Evolutionary conservation across 64 coral and sea anemone species (phyloP).

Genomic region (Pocillopora damicornis): DNA sequence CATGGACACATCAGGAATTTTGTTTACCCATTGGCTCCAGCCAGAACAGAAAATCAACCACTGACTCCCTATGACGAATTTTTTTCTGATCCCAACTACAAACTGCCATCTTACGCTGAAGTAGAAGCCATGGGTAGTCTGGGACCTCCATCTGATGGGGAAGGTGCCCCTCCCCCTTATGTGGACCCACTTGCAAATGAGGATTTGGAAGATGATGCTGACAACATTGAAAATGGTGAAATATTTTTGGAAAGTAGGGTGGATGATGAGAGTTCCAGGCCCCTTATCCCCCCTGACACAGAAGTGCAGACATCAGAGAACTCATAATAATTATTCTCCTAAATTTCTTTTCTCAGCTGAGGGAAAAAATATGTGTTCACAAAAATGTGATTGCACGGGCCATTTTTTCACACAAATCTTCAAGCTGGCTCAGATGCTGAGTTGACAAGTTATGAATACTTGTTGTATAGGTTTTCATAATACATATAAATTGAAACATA

Average conservation of each 20-base stretch:
- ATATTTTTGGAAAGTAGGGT: not conserved
- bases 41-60: not conserved
- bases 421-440: too few species aligned
- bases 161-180: slow-evolving; percentile 57
- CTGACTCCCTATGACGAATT: not conserved
- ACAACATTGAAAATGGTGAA: not conserved
- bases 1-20: slow-evolving; percentile 28
- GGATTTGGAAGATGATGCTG: slow-evolving; percentile 6
- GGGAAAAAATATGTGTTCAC: too few species aligned
- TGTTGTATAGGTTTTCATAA: too few species aligned
- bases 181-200: slow-evolving; percentile 29
- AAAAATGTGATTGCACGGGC: too few species aligned
- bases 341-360: too few species aligned
- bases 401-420: too few species aligned
- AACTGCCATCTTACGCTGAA: slow-evolving; percentile 57
- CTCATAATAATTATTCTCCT: not conserved
- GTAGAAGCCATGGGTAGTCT: slow-evolving; percentile 41
- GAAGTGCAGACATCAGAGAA: not conserved
- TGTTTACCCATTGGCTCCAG: slow-evolving; percentile 5
- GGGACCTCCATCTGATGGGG: slow-evolving; percentile 39
- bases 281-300: not conserved
- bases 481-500: too few species aligned
- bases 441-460: too few species aligned
- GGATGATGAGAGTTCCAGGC: not conserved
- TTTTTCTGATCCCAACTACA: slow-evolving; percentile 19